Base-by-base conservation (phyloP, 2,113 vertebrate species). In the Atractosteus spatula region DNA sequence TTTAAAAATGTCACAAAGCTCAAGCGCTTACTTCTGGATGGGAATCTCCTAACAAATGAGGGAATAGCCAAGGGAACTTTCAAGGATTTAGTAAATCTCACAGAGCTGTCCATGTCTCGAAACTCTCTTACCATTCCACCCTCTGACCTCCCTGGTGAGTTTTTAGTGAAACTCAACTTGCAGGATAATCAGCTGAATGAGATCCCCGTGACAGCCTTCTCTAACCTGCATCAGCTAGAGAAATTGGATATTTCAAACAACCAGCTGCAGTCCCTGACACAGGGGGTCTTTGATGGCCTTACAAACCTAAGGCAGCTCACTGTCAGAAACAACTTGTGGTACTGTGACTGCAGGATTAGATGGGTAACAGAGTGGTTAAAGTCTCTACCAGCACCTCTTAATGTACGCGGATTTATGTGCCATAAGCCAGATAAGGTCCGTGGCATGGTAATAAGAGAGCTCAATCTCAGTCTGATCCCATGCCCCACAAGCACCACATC, bases 351-450 rank as follows among this genome's bases (percentile, higher is more conserved):
- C 81, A 81, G 90, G 54, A 93, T 99, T n/a, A 96, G 96, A 10
- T 99, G 97, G 97, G 95, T 99, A 83, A 96, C 96, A 1, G 94
- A 95, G 71, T 99, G 96, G 97, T 94, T 99, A 71, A 98, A 95
- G 79, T 91, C 93, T 4, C 87, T 98, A 83, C 94, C 96, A 0
- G 13, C 93, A 29, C 89, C 92, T 6, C 86, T 98, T 78, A 99
- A 99, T 0, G 96, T 97, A 16, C 87, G 96, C 0, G 97, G 96
- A 13, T 97, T 99, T 66, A 94, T 94, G 88, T 99, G 97, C 81
- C 94, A 94, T 71, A 96, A 92, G 68, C 97, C 97, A 0, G 96
- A 98, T 56, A 92, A 92, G 47, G 94, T 99, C 78, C 92, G 96
- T 41, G 97, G 97, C 14, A 98, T 98, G 96, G 95, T 94, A 4